These are phyloP conservation scores for Drosophila triauraria DNA, from an alignment of 1,140 invertebrate species.

Conservation along the genomic window DNA sequence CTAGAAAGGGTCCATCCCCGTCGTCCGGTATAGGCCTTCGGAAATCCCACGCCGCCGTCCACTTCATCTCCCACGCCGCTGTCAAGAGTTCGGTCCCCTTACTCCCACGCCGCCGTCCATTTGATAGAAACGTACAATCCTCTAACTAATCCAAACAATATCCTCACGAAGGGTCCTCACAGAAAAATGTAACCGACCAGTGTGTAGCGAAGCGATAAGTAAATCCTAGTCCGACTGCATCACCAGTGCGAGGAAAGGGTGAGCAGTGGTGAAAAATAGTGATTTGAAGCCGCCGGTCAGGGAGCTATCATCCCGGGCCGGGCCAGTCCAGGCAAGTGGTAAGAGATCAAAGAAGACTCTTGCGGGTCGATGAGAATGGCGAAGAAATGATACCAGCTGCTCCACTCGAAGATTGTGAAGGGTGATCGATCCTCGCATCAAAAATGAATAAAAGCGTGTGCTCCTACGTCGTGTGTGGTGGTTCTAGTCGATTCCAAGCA, in stretches of 20 bases:
- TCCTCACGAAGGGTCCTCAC: conserved; percentile 38
- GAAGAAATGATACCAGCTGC: conserved; percentile 34
- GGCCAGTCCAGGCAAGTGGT: conserved; percentile 9
- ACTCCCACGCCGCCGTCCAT: conserved; percentile 50
- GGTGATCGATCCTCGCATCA: conserved; percentile 9
- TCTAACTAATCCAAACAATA: conserved; percentile 54
- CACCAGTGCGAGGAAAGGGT: conserved; percentile 11
- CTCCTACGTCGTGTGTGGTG: conserved; percentile 19
- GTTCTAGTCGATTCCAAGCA: conserved; percentile 9
- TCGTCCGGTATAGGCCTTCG: neutral
- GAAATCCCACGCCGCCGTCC: conserved; percentile 23
- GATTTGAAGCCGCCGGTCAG: conserved; percentile 5
- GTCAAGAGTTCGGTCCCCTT: conserved; percentile 4
- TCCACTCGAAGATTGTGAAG: conserved; percentile 17
- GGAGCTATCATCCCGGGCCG: conserved; percentile 20
- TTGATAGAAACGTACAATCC: conserved; percentile 36
- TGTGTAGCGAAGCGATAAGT: conserved; percentile 18
- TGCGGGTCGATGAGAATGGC: conserved; percentile 36
- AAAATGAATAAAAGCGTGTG: conserved; percentile 27
- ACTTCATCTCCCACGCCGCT: conserved; percentile 31
- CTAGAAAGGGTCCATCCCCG: neutral
- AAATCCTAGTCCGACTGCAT: conserved; percentile 17
- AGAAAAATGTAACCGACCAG: conserved; percentile 19
- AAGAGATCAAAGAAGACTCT: conserved; percentile 7
- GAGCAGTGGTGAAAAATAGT: neutral